Conservation (phyloP, 2,113 vertebrate species). For the Barbus barbus region DNA sequence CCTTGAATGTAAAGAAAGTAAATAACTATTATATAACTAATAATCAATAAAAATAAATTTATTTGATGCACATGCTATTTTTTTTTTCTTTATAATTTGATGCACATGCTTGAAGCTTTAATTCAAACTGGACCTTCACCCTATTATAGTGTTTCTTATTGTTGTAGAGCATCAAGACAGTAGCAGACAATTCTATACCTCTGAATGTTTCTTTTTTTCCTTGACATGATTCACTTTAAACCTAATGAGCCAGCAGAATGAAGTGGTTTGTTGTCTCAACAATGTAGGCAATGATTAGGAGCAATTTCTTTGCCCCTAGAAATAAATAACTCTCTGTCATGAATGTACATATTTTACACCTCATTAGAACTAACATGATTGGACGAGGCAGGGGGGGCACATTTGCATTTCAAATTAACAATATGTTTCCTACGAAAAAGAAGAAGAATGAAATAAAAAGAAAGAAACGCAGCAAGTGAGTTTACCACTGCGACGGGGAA, state of each 20-base stretch:
- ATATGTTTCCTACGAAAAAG: conserved; percentile 60
- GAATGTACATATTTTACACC: conserved; percentile 85
- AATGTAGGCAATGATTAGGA: conserved; percentile 91
- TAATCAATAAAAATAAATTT: too few relatives aligned
- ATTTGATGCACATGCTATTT: too few relatives aligned
- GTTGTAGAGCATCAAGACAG: conserved; percentile 54
- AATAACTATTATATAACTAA: too few relatives aligned
- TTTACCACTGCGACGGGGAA: conserved; percentile 43
- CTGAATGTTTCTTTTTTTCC: conserved; percentile 77
- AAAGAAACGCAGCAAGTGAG: not conserved
- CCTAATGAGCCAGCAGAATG: conserved; percentile 85
- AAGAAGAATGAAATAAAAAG: conserved; percentile 34
- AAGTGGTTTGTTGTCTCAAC: conserved; percentile 93
- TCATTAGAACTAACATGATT: conserved; percentile 79
- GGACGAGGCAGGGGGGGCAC: conserved; percentile 63
- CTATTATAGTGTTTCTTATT: conserved; percentile 7
- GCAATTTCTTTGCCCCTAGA: conserved; percentile 88
- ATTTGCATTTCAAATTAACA: conserved; percentile 83
- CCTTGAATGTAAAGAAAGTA: too few relatives aligned
- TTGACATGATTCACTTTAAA: conserved; percentile 79
- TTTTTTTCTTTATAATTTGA: too few relatives aligned
- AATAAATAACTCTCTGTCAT: conserved; percentile 90
- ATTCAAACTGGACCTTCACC: not conserved
- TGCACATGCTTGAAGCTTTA: not conserved
- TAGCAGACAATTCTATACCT: conserved; percentile 64